A percentile compares a stretch with the other conserved stretches of the same genome.
phyloP scores from a whole-genome alignment of 2,797 vertebrate genomes.

The Kryptolebias ocellatus region DNA sequence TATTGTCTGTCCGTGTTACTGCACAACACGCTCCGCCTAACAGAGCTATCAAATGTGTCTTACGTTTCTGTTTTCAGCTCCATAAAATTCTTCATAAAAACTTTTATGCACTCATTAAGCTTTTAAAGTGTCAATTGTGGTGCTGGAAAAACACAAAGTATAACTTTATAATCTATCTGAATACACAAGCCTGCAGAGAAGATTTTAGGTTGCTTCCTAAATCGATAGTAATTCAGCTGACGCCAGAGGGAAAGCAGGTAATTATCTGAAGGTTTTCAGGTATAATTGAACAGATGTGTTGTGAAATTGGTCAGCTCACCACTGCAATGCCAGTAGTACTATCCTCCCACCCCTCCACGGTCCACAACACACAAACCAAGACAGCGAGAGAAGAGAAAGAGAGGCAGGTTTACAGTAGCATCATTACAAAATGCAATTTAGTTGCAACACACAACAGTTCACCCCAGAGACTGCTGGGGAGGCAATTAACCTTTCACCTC shows the following conservation, averaged over 20 bases:
- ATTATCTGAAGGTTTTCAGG: conserved; percentile 73
- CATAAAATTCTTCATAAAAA: conserved; percentile 34
- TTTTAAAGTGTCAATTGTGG: conserved; percentile 31
- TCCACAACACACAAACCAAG: conserved; percentile 42
- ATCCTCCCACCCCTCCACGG: conserved; percentile 48
- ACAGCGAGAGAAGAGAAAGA: conserved; percentile 12
- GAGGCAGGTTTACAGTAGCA: conserved; percentile 19
- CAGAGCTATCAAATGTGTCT: conserved; percentile 25
- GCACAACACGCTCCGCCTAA: conserved; percentile 7
- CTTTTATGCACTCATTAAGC: conserved; percentile 40
- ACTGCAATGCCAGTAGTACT: conserved; percentile 62
- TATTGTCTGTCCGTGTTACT: background rate
- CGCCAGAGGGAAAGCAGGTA: conserved; percentile 72
- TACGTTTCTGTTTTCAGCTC: conserved; percentile 20
- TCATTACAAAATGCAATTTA: conserved; percentile 47
- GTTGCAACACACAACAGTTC: conserved; percentile 45
- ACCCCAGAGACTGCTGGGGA: conserved; percentile 53
- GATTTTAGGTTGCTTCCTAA: conserved; percentile 41
- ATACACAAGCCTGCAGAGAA: conserved; percentile 43
- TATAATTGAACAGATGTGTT: conserved; percentile 79
- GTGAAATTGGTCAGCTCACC: conserved; percentile 70
- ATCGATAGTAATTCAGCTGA: conserved; percentile 59
- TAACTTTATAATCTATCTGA: conserved; percentile 59
- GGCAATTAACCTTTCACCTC: conserved; percentile 70
- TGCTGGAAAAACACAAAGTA: conserved; percentile 32